phyloP scores from a whole-genome alignment of 2,888 invertebrate genomes.

The Epinotia brunnichana region DNA sequence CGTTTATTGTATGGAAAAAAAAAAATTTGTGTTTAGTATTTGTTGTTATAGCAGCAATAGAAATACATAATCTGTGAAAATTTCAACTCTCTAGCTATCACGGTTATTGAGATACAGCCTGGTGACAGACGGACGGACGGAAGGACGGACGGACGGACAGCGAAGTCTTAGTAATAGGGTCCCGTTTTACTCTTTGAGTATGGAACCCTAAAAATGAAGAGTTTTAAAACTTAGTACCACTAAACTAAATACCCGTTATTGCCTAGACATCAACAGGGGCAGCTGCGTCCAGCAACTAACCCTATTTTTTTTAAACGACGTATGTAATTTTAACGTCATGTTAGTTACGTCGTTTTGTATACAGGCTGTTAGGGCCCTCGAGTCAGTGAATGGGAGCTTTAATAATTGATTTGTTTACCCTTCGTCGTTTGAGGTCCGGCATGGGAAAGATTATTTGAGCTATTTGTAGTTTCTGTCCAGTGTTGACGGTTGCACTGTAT shows the following conservation, averaged over 20 bases:
- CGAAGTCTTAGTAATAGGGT: too few relatives aligned
- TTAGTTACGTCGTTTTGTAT: conserved; percentile 17
- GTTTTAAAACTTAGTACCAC: neutral
- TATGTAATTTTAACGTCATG: neutral
- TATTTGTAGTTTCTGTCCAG: conserved; percentile 38
- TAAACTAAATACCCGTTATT: conserved; percentile 47
- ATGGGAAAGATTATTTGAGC: conserved; percentile 54
- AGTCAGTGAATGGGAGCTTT: conserved; percentile 53
- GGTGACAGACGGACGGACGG: too few relatives aligned
- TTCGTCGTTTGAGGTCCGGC: conserved; percentile 63
- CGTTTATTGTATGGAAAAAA: too few relatives aligned
- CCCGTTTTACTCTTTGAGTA: too few relatives aligned
- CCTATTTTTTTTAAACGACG: conserved; percentile 46
- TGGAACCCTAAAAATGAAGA: too few relatives aligned
- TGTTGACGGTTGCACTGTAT: neutral
- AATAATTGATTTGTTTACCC: conserved; percentile 72
- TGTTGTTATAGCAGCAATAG: too few relatives aligned
- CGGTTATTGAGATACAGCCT: too few relatives aligned
- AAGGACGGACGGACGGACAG: too few relatives aligned
- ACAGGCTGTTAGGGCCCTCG: conserved; percentile 49
- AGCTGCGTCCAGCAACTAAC: conserved; percentile 56
- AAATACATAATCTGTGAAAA: too few relatives aligned
- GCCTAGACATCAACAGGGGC: conserved; percentile 50
- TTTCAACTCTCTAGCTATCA: too few relatives aligned
- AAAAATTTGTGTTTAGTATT: too few relatives aligned